Conservation (phyloP, 1,140 invertebrate genomes). For the Bathynomus jamesi region DNA sequence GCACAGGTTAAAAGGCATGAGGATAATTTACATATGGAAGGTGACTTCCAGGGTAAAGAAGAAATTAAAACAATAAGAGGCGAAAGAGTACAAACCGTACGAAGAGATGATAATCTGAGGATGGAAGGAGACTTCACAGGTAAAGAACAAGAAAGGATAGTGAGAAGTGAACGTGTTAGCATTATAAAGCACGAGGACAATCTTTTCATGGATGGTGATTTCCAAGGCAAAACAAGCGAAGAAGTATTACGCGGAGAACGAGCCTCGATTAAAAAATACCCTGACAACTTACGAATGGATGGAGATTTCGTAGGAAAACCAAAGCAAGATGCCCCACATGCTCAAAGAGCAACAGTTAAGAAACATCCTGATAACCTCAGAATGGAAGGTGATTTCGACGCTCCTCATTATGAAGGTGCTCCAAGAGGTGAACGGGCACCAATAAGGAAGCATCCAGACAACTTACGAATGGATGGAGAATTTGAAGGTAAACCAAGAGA, state of each 20-base stretch:
- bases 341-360: constrained; percentile 20
- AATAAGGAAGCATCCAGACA: constrained; percentile 45
- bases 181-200: constrained; percentile 32
- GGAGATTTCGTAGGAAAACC: constrained; percentile 49
- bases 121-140: constrained; percentile 45
- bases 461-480: constrained; percentile 51
- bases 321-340: constrained; percentile 26
- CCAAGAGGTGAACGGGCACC: constrained; percentile 43
- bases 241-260: constrained; percentile 39
- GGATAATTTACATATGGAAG: constrained; percentile 32
- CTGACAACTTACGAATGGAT: constrained; percentile 53
- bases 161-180: constrained; percentile 18
- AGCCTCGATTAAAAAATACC: constrained; percentile 42
- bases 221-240: constrained; percentile 10
- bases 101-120: constrained; percentile 50
- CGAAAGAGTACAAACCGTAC: constrained; percentile 41
- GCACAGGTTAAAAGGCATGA: constrained; percentile 15
- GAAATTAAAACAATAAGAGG: constrained; percentile 11
- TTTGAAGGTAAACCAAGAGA: constrained; percentile 42
- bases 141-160: constrained; percentile 28
- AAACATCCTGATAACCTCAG: constrained; percentile 37
- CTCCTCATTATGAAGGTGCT: constrained; percentile 43
- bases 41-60: constrained; percentile 17
- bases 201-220: constrained; percentile 39
- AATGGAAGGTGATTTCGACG: constrained; percentile 42